These are phyloP conservation scores for Ceramica pisi DNA, from an alignment of 2,888 invertebrate species.

Conservation along the genomic window DNA sequence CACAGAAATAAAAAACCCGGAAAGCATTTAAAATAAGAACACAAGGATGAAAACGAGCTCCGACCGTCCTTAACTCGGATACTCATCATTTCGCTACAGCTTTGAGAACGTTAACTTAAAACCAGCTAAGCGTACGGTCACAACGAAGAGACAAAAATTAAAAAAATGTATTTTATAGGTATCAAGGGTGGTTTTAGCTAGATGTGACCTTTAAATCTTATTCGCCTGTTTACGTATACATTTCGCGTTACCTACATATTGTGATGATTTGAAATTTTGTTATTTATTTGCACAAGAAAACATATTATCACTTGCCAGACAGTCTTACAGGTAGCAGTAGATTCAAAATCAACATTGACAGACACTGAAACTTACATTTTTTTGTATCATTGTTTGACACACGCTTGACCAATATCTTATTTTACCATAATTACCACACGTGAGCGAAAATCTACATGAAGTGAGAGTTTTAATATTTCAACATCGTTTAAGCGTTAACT, in stretches of 20 bases:
- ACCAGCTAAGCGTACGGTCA: constrained; percentile 43
- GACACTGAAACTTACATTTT: not conserved
- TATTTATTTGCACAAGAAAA: too few species aligned
- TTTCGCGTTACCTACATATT: not conserved
- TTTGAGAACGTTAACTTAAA: constrained; percentile 56
- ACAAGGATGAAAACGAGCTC: constrained; percentile 49
- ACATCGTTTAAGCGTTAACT: too few species aligned
- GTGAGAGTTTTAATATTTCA: too few species aligned
- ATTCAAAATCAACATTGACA: not conserved
- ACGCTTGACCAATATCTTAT: too few species aligned
- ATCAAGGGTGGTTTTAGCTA: not conserved
- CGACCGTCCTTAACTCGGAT: constrained; percentile 49
- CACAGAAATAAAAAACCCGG: constrained; percentile 38
- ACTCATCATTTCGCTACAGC: constrained; percentile 59
- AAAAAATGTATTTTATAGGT: not conserved
- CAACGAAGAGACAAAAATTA: constrained; percentile 23
- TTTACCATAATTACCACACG: too few species aligned
- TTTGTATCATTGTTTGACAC: too few species aligned
- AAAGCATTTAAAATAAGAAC: constrained; percentile 45
- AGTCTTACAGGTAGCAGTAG: not conserved
- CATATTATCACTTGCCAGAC: too few species aligned
- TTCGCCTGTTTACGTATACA: not conserved
- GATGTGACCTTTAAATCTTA: not conserved
- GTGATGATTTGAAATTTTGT: not conserved
- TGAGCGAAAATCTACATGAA: too few species aligned